Evolutionary conservation across 2,888 invertebrate genomes (phyloP), one percentile per base, ranked within the genome.

Genomic region (Galerucella calmariensis): DNA sequence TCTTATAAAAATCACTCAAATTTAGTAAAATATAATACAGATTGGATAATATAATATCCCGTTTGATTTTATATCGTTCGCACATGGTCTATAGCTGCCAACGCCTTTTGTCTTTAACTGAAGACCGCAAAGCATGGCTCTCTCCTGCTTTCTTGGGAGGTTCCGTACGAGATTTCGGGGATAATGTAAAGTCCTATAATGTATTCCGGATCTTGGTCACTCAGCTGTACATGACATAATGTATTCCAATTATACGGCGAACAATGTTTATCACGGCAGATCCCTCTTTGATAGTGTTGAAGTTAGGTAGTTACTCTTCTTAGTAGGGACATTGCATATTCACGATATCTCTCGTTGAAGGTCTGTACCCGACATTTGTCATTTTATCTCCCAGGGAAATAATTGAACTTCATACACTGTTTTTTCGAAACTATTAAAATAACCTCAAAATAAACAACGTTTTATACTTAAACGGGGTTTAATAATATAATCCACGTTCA

Each of bases 171-270:
- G 78, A 80, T 78, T 78, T 76, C 68, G 75, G 80, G 81, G 81
- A 79, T 79, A 78, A 81, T 78, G 81, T 78, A 82, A 82, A 83
- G 81, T 83, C 82, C 79, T 75, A 77, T 81, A 82, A 83, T 82
- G 82, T 83, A 82, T 83, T 82, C 82, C 78, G 82, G 81, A 82
- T 82, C 82, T 82, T 82, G 82, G 82, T 81, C 82, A 82, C 81
- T 82, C 79, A 79, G 79, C 82, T 82, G 82, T 81, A 81, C 81
- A 81, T 82, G 82, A 81, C 82, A 82, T 82, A 82, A 82, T 82
- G 81, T 82, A 82, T 81, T 82, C 82, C 82, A 82, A 82, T 82
- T 82, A 82, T 81, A 80, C 77, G 74, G 77, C 75, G 81, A 80
- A 82, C 81, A 82, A 81, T 82, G 82, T 82, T 82, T 80, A 80